Evolutionary conservation across 2,888 invertebrate species (phyloP).

Genomic region (Lepidocyrtoides sp.): DNA sequence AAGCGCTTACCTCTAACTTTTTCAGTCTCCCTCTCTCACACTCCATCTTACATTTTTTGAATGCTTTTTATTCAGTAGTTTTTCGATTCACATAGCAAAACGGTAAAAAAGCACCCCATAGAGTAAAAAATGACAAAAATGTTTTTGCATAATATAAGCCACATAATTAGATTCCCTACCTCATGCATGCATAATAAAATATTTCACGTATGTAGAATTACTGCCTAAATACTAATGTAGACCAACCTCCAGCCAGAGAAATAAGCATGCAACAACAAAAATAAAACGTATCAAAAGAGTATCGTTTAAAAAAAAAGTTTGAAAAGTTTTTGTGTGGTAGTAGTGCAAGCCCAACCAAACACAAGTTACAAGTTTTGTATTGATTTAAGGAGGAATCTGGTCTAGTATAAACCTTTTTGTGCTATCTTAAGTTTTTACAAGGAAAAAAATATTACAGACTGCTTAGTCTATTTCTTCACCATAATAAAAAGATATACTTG

Average conservation of each 20-base stretch:
- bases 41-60: too few relatives aligned
- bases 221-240: not conserved
- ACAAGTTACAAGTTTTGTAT: not conserved
- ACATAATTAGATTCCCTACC: conserved; percentile 34
- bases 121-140: conserved; percentile 42
- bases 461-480: not conserved
- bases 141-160: conserved; percentile 44
- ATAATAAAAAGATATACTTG: not conserved
- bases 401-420: too few relatives aligned
- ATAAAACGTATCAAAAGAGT: not conserved
- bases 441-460: too few relatives aligned
- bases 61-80: not conserved
- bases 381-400: not conserved
- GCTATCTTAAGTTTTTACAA: too few relatives aligned
- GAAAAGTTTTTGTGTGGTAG: not conserved
- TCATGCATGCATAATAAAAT: conserved; percentile 51
- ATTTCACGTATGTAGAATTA: conserved; percentile 4
- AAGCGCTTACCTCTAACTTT: not conserved
- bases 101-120: not conserved
- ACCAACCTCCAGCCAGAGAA: not conserved
- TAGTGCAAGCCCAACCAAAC: not conserved
- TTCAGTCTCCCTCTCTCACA: not conserved
- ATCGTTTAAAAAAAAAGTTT: not conserved
- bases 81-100: not conserved
- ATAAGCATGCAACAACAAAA: not conserved